Evolutionary conservation across 2,888 invertebrate genomes (phyloP).

Genomic region (Harpalus rufipes): DNA sequence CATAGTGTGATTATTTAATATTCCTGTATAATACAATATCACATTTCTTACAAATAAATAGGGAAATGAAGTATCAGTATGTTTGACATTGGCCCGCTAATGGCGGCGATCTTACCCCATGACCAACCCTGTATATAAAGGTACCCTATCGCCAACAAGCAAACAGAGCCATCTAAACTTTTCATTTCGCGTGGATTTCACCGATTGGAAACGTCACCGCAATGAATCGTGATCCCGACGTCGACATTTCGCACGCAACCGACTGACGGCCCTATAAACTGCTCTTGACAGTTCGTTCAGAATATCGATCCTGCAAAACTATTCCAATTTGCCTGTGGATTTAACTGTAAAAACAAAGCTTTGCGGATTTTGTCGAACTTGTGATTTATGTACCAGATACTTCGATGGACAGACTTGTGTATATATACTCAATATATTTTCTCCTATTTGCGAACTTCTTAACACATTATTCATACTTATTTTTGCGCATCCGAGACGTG

Average conservation of each 20-base stretch:
- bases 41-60: no score
- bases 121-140: no score
- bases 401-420: neutral
- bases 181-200: conserved; percentile 40
- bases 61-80: no score
- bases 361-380: conserved; percentile 46
- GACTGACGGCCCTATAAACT: conserved; percentile 54
- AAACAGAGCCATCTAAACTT: conserved; percentile 2
- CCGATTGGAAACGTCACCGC: conserved; percentile 51
- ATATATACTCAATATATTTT: neutral
- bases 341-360: conserved; percentile 52
- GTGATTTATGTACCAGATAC: conserved; percentile 33
- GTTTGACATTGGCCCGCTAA: no score
- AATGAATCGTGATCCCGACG: conserved; percentile 40
- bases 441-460: neutral
- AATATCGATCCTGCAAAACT: conserved; percentile 41
- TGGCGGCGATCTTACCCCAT: no score
- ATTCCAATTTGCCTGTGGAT: conserved; percentile 51
- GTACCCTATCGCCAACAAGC: conserved; percentile 13
- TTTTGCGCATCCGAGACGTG: neutral
- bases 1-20: no score
- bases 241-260: conserved; percentile 43
- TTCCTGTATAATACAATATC: no score
- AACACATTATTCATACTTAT: neutral
- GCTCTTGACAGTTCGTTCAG: conserved; percentile 53